Conservation (phyloP, 2,888 invertebrate genomes). For the Drosophila nigricruria region DNA sequence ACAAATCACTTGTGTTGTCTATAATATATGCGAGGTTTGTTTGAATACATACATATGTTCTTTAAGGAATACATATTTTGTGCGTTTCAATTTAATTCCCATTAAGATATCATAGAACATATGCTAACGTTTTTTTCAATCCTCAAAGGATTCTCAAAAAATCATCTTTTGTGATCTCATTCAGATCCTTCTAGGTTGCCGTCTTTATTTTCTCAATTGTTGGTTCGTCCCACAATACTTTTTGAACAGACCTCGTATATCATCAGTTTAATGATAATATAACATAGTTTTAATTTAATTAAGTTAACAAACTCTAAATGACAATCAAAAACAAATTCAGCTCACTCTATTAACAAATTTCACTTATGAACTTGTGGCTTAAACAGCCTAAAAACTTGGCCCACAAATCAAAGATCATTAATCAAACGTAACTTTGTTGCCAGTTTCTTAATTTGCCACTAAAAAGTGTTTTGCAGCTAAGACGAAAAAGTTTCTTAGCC, state of each 20-base stretch:
- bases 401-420: slow-evolving; percentile 15
- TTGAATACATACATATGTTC: too few relatives aligned
- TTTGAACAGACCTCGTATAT: not conserved
- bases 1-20: not conserved
- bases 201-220: not conserved
- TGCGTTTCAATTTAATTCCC: too few relatives aligned
- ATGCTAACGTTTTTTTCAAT: too few relatives aligned
- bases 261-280: not conserved
- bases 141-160: too few relatives aligned
- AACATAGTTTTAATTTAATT: not conserved
- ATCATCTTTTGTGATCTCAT: not conserved
- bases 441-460: slow-evolving; percentile 18
- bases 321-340: not conserved
- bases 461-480: slow-evolving; percentile 8
- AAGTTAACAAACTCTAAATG: not conserved
- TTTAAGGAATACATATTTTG: too few relatives aligned
- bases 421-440: slow-evolving; percentile 19
- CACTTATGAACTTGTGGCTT: not conserved
- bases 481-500: slow-evolving; percentile 20
- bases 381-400: not conserved
- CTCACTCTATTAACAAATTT: not conserved
- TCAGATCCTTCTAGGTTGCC: not conserved
- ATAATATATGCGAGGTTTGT: not conserved
- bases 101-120: too few relatives aligned
- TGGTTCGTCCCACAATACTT: too few relatives aligned